phyloP scores from a whole-genome alignment of 1,140 invertebrate genomes.

The Drosophila pseudoananassae region DNA sequence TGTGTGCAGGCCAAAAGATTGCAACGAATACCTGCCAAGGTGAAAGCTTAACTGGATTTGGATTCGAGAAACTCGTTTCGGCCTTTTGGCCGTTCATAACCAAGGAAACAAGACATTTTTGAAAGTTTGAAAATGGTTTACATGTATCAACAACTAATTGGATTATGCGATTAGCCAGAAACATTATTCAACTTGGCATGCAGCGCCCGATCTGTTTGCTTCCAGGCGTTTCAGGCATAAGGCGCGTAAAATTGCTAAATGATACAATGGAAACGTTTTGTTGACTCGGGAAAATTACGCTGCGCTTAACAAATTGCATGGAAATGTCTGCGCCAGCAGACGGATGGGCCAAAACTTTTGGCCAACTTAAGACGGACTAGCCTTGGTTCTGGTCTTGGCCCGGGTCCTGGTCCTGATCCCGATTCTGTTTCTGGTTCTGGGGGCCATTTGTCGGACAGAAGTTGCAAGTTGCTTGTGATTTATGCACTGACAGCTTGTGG shows the following conservation, averaged over 20 bases:
- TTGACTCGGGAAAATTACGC: constrained; percentile 63
- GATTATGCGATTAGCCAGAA: constrained; percentile 66
- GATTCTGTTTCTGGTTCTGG: constrained; percentile 9
- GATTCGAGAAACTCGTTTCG: constrained; percentile 25
- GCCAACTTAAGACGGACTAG: constrained; percentile 18
- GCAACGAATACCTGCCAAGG: constrained; percentile 49
- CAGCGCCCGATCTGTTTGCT: constrained; percentile 6
- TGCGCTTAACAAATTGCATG: constrained; percentile 64
- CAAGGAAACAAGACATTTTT: constrained; percentile 10
- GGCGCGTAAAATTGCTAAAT: constrained; percentile 65
- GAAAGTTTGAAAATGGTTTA: constrained; percentile 19
- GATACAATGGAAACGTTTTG: constrained; percentile 61
- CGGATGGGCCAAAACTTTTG: constrained; percentile 51
- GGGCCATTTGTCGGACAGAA: constrained; percentile 56
- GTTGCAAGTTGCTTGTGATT: constrained; percentile 65
- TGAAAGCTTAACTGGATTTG: constrained; percentile 20
- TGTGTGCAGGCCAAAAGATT: constrained; percentile 54
- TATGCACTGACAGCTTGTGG: constrained; percentile 73
- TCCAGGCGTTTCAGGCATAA: neutral
- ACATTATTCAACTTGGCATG: constrained; percentile 12
- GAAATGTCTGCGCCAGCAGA: constrained; percentile 34
- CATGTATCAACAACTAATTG: constrained; percentile 51
- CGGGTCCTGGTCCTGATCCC: constrained; percentile 8
- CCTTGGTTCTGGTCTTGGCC: neutral
- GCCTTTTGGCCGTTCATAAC: constrained; percentile 14